A percentile compares a stretch with the other conserved stretches of the same genome.
phyloP scores from a whole-genome alignment of 2,113 vertebrate species.

The Xerus inauris region DNA sequence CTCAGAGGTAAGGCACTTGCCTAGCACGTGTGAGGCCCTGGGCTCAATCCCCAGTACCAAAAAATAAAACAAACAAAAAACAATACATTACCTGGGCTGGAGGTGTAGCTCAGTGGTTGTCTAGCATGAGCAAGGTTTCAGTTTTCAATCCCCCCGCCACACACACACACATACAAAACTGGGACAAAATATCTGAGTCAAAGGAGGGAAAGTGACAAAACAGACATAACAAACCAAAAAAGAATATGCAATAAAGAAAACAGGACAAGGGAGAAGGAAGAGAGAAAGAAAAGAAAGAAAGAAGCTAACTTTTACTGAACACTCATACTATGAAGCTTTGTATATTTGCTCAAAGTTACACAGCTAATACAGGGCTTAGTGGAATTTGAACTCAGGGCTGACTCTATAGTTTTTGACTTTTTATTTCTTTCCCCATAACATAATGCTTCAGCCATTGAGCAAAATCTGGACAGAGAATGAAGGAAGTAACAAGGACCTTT shows the following conservation, averaged over 20 bases:
- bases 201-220: not conserved
- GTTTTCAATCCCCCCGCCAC: too few species aligned
- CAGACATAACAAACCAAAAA: not conserved
- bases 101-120: too few species aligned
- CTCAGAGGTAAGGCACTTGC: too few species aligned
- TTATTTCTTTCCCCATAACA: not conserved
- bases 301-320: not conserved
- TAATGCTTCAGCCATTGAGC: not conserved
- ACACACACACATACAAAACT: too few species aligned
- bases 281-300: not conserved
- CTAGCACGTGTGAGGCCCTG: too few species aligned
- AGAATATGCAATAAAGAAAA: not conserved
- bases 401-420: not conserved
- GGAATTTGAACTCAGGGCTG: not conserved
- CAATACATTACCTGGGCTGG: too few species aligned
- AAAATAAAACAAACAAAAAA: too few species aligned
- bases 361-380: not conserved
- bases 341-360: not conserved
- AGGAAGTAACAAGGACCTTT: not conserved
- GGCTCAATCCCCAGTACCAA: too few species aligned
- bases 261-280: not conserved
- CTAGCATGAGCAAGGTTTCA: too few species aligned
- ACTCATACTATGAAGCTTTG: not conserved
- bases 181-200: not conserved
- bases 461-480: not conserved